phyloP scores from a whole-genome alignment of 2,113 vertebrate species.

The Tragelaphus strepsiceros region DNA sequence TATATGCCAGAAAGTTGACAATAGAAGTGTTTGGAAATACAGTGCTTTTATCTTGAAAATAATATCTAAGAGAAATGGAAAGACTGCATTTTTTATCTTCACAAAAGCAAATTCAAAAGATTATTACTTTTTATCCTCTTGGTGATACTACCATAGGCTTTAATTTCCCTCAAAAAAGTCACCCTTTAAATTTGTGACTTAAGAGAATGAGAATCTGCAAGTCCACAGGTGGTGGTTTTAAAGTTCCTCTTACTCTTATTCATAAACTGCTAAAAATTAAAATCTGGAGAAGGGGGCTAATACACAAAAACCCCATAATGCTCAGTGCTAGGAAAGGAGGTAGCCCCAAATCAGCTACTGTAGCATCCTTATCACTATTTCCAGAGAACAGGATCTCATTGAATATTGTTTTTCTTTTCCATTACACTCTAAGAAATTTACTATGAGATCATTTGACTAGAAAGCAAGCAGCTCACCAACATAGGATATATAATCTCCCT shows the following conservation, averaged over 20 bases:
- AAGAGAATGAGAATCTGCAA: slow-evolving; percentile 16
- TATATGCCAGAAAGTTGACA: neutral
- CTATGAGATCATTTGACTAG: neutral
- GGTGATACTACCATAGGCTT: neutral
- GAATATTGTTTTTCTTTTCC: neutral
- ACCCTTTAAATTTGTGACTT: slow-evolving; percentile 21
- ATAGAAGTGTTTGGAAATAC: neutral
- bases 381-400: slow-evolving; percentile 31
- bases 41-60: slow-evolving; percentile 27
- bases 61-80: slow-evolving; percentile 37
- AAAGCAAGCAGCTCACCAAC: neutral
- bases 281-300: slow-evolving; percentile 27
- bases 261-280: slow-evolving; percentile 56
- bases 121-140: slow-evolving; percentile 12
- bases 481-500: neutral
- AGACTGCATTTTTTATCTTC: neutral
- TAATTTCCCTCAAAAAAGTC: neutral
- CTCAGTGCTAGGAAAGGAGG: neutral
- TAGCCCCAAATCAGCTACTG: neutral
- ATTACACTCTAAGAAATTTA: neutral
- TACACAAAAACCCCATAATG: slow-evolving; percentile 36
- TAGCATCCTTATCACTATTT: neutral
- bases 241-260: slow-evolving; percentile 36
- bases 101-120: slow-evolving; percentile 49
- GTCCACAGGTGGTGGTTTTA: neutral